Conservation (phyloP, 2,797 vertebrate genomes). For the Helarctos malayanus region DNA sequence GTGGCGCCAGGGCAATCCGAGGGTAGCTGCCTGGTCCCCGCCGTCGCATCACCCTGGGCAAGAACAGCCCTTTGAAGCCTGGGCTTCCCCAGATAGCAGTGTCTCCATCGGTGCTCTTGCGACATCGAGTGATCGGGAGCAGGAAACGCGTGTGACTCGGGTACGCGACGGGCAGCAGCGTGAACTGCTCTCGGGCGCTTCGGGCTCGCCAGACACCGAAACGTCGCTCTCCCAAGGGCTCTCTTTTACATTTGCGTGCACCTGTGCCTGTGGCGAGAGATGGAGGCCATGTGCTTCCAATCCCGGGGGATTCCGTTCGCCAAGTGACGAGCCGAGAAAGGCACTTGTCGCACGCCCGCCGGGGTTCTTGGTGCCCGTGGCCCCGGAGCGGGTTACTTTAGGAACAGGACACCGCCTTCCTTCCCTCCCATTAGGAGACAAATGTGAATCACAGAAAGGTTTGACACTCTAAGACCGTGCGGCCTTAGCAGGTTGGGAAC, state of each 20-base stretch:
- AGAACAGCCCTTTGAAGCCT: slow-evolving; percentile 80
- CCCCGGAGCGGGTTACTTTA: not conserved
- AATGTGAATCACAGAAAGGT: not conserved
- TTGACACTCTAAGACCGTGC: not conserved
- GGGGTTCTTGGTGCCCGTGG: not conserved
- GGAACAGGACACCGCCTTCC: not conserved
- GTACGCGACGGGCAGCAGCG: not conserved
- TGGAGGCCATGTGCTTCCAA: slow-evolving; percentile 47
- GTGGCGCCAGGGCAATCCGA: not conserved
- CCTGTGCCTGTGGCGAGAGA: not conserved
- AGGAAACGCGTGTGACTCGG: not conserved
- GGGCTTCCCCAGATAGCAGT: slow-evolving; percentile 44
- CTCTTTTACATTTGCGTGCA: not conserved
- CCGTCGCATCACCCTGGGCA: slow-evolving; percentile 33
- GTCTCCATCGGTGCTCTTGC: not conserved
- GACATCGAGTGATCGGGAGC: not conserved
- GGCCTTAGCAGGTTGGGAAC: not conserved
- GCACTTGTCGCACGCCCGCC: not conserved
- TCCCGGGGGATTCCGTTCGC: not conserved
- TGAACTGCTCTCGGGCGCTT: slow-evolving; percentile 13
- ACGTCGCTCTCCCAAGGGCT: not conserved
- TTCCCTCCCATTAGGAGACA: not conserved
- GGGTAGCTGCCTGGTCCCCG: slow-evolving; percentile 52
- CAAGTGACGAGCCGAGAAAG: accelerated
- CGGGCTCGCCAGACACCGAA: not conserved